Evolutionary conservation across 2,797 vertebrate genomes (phyloP).

Genomic region (Gephyroberyx darwinii): DNA sequence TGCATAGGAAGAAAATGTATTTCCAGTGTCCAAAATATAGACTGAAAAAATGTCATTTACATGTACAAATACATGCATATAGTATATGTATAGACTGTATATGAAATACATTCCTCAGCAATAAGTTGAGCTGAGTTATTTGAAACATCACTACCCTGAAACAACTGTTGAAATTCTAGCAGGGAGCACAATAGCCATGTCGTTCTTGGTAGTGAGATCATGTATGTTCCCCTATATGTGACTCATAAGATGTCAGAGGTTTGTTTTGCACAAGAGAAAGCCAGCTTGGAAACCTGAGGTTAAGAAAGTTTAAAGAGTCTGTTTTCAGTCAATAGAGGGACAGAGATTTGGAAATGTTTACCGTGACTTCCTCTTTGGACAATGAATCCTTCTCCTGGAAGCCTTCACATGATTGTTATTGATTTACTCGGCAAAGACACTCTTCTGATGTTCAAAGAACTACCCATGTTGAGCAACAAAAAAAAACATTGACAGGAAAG

Average conservation of each 20-base stretch:
- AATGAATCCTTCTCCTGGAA: constrained; percentile 17
- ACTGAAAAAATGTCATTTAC: too few species aligned
- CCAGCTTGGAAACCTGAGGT: background rate
- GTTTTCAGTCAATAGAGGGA: background rate
- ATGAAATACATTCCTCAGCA: background rate
- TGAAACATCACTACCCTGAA: background rate
- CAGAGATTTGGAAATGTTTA: background rate
- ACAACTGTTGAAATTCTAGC: background rate
- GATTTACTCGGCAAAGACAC: constrained; percentile 7
- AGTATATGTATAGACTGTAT: background rate
- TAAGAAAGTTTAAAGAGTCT: background rate
- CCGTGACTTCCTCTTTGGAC: background rate
- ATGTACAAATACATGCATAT: background rate
- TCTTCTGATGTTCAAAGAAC: constrained; percentile 9
- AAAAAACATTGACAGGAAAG: constrained; percentile 1
- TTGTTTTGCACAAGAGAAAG: background rate
- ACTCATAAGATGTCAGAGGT: background rate
- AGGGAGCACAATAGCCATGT: background rate
- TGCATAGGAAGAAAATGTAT: too few species aligned
- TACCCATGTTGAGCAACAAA: constrained; percentile 7
- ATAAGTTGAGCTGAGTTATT: background rate
- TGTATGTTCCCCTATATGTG: background rate
- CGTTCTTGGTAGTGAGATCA: background rate
- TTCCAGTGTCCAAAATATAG: too few species aligned
- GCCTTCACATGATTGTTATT: background rate